Evolutionary conservation across 1,140 invertebrate species (phyloP).

Genomic region (Drosophila novamexicana): DNA sequence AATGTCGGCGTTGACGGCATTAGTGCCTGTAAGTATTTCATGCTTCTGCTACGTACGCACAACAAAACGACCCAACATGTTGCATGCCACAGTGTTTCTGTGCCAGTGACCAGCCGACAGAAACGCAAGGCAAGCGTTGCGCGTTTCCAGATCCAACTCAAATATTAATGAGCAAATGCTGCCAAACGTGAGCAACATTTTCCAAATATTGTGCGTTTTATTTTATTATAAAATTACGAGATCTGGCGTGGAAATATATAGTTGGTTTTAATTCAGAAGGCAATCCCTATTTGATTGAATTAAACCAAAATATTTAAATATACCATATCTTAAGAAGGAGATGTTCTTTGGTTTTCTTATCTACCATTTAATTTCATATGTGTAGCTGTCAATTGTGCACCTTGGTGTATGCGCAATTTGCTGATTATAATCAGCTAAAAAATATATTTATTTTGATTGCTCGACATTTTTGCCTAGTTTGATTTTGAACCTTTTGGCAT

Average conservation of each 20-base stretch:
- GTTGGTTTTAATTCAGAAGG: no score
- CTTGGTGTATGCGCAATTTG: conserved; percentile 38
- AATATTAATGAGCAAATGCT: conserved; percentile 73
- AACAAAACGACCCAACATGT: conserved; percentile 37
- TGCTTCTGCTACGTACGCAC: conserved; percentile 74
- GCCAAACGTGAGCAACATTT: conserved; percentile 57
- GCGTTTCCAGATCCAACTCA: conserved; percentile 29
- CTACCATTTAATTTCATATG: background rate
- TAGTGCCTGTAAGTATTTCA: conserved; percentile 71
- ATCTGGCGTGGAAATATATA: no score
- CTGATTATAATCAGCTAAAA: conserved; percentile 35
- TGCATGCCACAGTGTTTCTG: conserved; percentile 58
- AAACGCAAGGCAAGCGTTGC: background rate
- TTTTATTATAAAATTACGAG: no score
- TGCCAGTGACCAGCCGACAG: conserved; percentile 58
- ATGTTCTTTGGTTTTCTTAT: no score
- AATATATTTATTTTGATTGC: conserved; percentile 55
- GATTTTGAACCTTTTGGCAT: conserved; percentile 50
- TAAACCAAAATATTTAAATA: no score
- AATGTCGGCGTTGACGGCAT: conserved; percentile 74
- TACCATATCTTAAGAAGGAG: no score
- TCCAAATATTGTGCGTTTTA: background rate
- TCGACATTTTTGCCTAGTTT: conserved; percentile 7
- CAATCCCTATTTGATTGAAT: no score
- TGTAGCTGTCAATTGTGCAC: background rate